A percentile compares a stretch with the other conserved stretches of the same genome.
phyloP scores from a whole-genome alignment of 2,113 vertebrate species.

The Pelmatolapia mariae region DNA sequence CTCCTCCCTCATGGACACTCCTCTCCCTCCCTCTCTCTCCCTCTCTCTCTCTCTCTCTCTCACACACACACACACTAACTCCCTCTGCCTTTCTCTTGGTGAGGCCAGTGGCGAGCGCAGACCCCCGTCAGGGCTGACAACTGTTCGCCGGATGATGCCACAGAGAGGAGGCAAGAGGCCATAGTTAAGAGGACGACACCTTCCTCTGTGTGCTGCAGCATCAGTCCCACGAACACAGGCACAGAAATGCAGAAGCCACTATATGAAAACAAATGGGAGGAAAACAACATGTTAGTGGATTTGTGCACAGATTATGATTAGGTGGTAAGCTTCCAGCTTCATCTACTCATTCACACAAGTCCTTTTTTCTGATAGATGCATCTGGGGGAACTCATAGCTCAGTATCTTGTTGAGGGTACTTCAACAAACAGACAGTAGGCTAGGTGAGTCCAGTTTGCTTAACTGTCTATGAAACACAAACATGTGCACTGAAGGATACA shows the following conservation, averaged over 20 bases:
- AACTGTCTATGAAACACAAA: not conserved
- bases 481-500: not conserved
- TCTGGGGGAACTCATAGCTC: not conserved
- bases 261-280: not conserved
- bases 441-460: not conserved
- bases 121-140: conserved; percentile 63
- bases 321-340: not conserved
- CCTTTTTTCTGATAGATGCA: not conserved
- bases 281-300: not conserved
- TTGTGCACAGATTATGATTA: not conserved
- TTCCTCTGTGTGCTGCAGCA: conserved; percentile 26
- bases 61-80: no score
- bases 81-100: not conserved
- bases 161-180: conserved; percentile 37
- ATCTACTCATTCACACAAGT: not conserved
- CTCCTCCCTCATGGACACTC: not conserved
- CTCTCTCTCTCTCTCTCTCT: not conserved
- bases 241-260: not conserved
- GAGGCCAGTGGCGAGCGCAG: conserved; percentile 41
- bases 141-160: conserved; percentile 57
- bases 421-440: not conserved
- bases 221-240: not conserved
- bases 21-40: not conserved
- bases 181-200: conserved; percentile 27
- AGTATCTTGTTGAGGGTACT: not conserved